Evolutionary conservation across 2,797 vertebrate species (phyloP).

Genomic region (Phoebastria nigripes): DNA sequence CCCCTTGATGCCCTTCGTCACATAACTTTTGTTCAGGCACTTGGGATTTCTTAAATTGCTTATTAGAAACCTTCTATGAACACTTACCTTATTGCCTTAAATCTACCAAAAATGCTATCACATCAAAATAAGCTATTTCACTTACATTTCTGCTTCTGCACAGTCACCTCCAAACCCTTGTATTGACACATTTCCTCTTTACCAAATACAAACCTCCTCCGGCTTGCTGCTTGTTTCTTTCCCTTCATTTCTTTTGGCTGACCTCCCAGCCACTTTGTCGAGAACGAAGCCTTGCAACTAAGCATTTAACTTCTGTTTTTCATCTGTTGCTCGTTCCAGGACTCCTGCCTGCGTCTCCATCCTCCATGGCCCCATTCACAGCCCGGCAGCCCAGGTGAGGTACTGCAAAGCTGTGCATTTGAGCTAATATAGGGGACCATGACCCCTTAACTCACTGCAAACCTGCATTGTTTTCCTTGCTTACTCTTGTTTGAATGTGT

Average conservation of each 20-base stretch:
- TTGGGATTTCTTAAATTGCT: conserved; percentile 11
- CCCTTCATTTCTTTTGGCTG: conserved; percentile 46
- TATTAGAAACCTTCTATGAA: conserved; percentile 16
- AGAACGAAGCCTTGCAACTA: neutral
- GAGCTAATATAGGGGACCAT: neutral
- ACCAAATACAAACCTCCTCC: neutral
- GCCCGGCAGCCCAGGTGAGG: neutral
- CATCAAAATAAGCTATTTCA: conserved; percentile 42
- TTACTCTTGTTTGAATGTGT: neutral
- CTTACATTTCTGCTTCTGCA: conserved; percentile 26
- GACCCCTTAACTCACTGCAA: neutral
- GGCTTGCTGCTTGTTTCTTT: conserved; percentile 18
- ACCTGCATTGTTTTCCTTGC: neutral
- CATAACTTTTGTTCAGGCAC: neutral
- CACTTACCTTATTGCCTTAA: conserved; percentile 10
- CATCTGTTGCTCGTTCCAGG: conserved; percentile 10
- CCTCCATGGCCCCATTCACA: neutral
- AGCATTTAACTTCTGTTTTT: neutral
- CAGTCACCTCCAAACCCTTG: conserved; percentile 50
- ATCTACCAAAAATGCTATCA: conserved; percentile 17
- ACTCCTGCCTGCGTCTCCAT: neutral
- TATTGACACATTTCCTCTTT: conserved; percentile 27
- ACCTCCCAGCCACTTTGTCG: neutral
- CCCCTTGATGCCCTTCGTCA: neutral
- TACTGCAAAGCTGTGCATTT: neutral